Percentiles rank a stretch among this genome's conserved stretches.
These are phyloP conservation scores for Mesoclemmys tuberculata DNA, from an alignment of 2,113 vertebrate genomes.

Conservation along the genomic window DNA sequence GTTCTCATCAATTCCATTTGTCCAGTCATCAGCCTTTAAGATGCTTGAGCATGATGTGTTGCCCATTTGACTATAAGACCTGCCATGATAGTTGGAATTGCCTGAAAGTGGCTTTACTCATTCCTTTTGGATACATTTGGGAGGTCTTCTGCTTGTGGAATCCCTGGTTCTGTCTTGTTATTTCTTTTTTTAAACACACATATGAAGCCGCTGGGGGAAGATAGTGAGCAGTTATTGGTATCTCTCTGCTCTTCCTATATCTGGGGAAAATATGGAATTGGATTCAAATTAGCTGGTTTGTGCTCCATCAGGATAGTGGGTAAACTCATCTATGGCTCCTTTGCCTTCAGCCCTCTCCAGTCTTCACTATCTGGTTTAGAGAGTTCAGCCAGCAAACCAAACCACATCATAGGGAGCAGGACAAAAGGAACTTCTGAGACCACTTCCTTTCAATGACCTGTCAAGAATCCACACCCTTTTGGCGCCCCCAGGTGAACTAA, in stretches of 20 bases:
- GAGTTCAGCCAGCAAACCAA: too few species aligned
- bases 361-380: too few species aligned
- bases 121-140: not conserved
- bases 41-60: too few species aligned
- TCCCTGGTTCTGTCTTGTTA: not conserved
- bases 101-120: not conserved
- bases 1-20: too few species aligned
- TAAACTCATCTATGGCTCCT: too few species aligned
- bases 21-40: too few species aligned
- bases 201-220: not conserved
- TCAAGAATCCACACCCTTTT: not conserved
- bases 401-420: not conserved
- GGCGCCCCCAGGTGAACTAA: not conserved
- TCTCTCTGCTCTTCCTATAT: not conserved
- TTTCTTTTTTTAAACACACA: not conserved
- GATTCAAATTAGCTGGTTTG: not conserved
- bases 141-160: not conserved
- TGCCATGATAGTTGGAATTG: not conserved
- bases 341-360: too few species aligned
- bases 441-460: not conserved
- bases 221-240: not conserved
- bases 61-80: not conserved
- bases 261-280: not conserved
- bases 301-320: not conserved
- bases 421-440: rapidly evolving